Evolutionary conservation across 2,797 vertebrate genomes (phyloP), one percentile per base, ranked within the genome.

Genomic region (Iguana delicatissima): DNA sequence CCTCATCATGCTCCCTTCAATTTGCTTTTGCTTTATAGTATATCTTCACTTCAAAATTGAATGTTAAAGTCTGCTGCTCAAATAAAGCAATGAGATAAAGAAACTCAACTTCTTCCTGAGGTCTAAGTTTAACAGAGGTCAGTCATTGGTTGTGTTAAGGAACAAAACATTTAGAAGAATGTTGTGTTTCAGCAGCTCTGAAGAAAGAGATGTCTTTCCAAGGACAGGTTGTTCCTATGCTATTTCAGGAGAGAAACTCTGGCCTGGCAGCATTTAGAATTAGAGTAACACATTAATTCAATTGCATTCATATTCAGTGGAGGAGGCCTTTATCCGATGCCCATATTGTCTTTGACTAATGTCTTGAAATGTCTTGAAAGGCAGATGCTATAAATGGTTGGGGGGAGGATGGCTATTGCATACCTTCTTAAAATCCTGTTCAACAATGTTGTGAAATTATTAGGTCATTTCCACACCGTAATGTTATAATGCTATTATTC

Each of bases 141-240:
- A 84, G 12, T 3, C 69, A 84, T n/a, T 64, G 32, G 64, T 42
- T 77, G 42, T 62, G 10, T 89, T 55, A 35, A 55, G 50, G 81
- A 59, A 84, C 42, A 79, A 84, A 64, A 67, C 22, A 55, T 35
- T 52, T 79, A 29, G 62, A 64, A 80, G 74, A 59, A 79, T 50
- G 55, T 59, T n/a, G 80, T 1, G 6, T 80, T 38, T 42, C n/a
- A 57, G 12, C 57, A 35, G 62, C 3, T 10, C 46, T 69, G n/a
- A 35, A 80, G 46, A 46, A 85, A 89, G 26, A 35, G 46, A 62
- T 62, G 29, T n/a, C 4, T 26, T 76, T 84, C 64, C 64, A 73
- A 76, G 52, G 80, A 81, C 73, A 89, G 13, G 42, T 26, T 83
- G 20, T 67, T 89, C 13, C 74, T 89, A 4, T 89, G 5, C 9